Percentiles rank a stretch among this genome's conserved stretches.
Evolutionary conservation across 2,888 invertebrate species (phyloP).

Genomic region (Branchipolynoe longqiensis): DNA sequence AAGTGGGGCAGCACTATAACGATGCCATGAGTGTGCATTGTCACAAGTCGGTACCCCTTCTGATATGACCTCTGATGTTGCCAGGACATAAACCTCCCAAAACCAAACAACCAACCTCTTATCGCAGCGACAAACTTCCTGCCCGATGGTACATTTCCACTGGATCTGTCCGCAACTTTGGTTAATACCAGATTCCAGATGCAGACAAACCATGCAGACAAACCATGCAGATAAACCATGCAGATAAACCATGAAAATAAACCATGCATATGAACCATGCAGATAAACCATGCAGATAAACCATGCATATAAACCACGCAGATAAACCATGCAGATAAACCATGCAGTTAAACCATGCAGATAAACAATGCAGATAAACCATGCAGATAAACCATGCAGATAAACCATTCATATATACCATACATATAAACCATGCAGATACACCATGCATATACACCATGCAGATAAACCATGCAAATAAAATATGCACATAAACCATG

Average conservation of each 20-base stretch:
- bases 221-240: not conserved
- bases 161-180: no score
- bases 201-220: not conserved
- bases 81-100: no score
- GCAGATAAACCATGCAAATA: not conserved
- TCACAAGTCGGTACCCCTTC: no score
- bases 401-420: not conserved
- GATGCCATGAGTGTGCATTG: no score
- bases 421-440: not conserved
- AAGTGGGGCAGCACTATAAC: no score
- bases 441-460: not conserved
- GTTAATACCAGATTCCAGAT: no score
- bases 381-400: not conserved
- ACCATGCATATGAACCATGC: not conserved
- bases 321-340: not conserved
- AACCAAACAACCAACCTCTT: no score
- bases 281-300: not conserved
- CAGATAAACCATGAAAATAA: not conserved
- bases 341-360: not conserved
- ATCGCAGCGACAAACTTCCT: no score
- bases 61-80: no score
- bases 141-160: no score
- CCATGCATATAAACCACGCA: not conserved
- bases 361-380: not conserved
- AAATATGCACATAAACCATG: not conserved